Base-by-base conservation (phyloP, 2,797 vertebrate species). In the Ceyx erithaca region DNA sequence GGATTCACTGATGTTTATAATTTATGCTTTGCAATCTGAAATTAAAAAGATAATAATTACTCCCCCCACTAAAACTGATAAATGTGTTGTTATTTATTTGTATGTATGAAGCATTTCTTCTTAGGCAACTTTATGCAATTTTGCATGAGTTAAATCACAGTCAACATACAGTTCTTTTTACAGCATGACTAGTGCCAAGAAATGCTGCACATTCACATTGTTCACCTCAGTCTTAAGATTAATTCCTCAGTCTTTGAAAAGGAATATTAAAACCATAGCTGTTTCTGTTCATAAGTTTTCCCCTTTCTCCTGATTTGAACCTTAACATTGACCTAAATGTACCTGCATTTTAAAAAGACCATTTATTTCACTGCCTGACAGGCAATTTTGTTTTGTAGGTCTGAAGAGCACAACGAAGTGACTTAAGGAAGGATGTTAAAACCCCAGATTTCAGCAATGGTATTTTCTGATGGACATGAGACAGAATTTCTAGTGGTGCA, bases 151-250 rank as follows among this genome's bases (percentile, higher is more conserved):
- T 37, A 40, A 45, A 52, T 2, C 45, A 35, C 9, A n/a, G 80
- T 41, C 37, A 33, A 28, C 1, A 51, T 58, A 28, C 4, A 66
- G 16, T 18, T 69, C 14, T 58, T 85, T 84, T 57, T 43, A 61
- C 20, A 46, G n/a, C 43, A 37, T 0, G 0, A 28, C 33, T 16
- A 69, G 17, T 19, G 43, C 4, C 25, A 75, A 83, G 43, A 80
- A 85, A 41, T 8, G 7, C 18, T 40, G 7, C 48, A 15, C 10
- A 10, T 49, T 77, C 1, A 0, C 21, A 10, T 4, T 1, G 1
- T 54, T 59, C 43, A 59, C 7, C 16, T 69, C 30, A 22, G 33
- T 31, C 25, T 80, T 71, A n/a, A 57, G 87, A 63, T 22, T 0
- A 68, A 49, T 68, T 35, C 17, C 31, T 84, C 35, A 49, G 14